Evolutionary conservation across 1,140 invertebrate genomes (phyloP).

Genomic region (Chrysoperla carnea): DNA sequence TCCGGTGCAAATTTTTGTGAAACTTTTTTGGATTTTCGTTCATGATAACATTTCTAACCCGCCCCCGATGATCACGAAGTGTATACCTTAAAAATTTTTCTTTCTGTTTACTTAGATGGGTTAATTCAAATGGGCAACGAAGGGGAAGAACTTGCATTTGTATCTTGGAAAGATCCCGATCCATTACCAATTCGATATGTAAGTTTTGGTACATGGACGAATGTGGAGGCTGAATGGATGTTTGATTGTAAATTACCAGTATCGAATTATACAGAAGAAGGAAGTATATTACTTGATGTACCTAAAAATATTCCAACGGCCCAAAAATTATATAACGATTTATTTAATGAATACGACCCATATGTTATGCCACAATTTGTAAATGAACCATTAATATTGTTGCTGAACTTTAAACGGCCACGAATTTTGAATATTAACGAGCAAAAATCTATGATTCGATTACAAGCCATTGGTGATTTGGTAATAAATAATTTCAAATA

Average conservation of each 20-base stretch:
- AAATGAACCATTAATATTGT: too few species aligned
- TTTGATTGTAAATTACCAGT: conserved; percentile 28
- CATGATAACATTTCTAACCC: too few species aligned
- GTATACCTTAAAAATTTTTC: not conserved
- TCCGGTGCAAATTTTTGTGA: too few species aligned
- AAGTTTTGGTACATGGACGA: conserved; percentile 37
- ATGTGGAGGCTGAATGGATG: conserved; percentile 34
- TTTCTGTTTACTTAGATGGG: conserved; percentile 22
- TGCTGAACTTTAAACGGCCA: too few species aligned
- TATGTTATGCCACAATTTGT: conserved; percentile 10
- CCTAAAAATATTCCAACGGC: conserved; percentile 1
- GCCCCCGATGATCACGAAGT: too few species aligned
- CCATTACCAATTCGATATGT: conserved; percentile 32
- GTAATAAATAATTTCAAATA: conserved; percentile 14
- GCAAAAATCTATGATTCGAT: conserved; percentile 10
- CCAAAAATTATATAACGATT: not conserved
- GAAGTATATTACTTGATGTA: conserved; percentile 8
- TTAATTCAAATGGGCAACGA: conserved; percentile 32
- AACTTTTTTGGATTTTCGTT: too few species aligned
- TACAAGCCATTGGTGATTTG: conserved; percentile 12
- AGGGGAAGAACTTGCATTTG: conserved; percentile 27
- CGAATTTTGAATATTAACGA: conserved; percentile 7
- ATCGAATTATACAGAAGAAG: conserved; percentile 4
- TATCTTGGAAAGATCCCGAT: conserved; percentile 29
- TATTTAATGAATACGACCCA: conserved; percentile 12